Conservation (phyloP, 2,888 invertebrate species). For the Tipula unca region DNA sequence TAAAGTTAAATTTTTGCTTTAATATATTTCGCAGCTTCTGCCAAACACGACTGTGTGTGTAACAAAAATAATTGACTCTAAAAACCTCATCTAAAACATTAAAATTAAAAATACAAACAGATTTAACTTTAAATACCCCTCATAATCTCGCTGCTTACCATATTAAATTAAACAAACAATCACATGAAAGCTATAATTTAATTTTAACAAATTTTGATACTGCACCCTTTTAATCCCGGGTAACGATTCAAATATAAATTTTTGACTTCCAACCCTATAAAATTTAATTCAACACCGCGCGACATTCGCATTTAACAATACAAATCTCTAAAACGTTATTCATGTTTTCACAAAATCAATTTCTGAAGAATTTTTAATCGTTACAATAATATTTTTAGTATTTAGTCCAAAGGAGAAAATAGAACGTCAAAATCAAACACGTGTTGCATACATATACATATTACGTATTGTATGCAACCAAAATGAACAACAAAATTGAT, state of each 20-base stretch:
- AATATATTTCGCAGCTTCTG: too few relatives aligned
- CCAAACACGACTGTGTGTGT: too few relatives aligned
- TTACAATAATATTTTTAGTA: background rate
- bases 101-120: background rate
- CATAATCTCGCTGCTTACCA: background rate
- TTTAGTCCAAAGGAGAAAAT: background rate
- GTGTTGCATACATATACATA: background rate
- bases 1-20: too few relatives aligned
- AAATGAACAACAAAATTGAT: background rate
- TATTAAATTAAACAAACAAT: background rate
- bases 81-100: background rate
- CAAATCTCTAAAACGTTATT: background rate
- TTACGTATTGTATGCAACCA: constrained; percentile 8
- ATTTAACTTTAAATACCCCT: background rate
- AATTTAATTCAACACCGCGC: background rate
- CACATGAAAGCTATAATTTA: background rate
- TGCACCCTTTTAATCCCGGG: background rate
- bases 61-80: background rate
- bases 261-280: background rate
- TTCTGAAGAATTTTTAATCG: background rate
- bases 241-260: background rate
- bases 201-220: background rate
- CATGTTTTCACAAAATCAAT: background rate
- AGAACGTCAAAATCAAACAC: background rate
- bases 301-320: background rate